A percentile compares a stretch with the other conserved stretches of the same genome.
phyloP scores from a whole-genome alignment of 1,140 invertebrate genomes.

The Adelges cooleyi region DNA sequence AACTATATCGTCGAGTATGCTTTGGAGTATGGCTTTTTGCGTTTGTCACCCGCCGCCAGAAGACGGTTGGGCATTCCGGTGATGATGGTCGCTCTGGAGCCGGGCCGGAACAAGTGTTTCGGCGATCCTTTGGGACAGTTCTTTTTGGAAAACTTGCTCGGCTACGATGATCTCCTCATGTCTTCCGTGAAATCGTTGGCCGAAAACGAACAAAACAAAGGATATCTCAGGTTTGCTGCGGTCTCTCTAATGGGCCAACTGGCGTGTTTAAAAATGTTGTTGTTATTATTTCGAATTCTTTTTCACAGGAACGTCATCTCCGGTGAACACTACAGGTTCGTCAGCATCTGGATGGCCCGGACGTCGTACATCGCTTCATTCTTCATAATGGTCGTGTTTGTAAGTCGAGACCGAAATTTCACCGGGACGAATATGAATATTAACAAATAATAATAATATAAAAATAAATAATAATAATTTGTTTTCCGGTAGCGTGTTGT shows the following conservation, averaged over 20 bases:
- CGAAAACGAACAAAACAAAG: slow-evolving; percentile 93
- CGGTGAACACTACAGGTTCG: slow-evolving; percentile 97
- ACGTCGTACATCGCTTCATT: slow-evolving; percentile 86
- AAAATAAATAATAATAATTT: slow-evolving; percentile 2
- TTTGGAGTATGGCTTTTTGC: slow-evolving; percentile 89
- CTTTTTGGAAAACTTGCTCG: slow-evolving; percentile 82
- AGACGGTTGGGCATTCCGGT: slow-evolving; percentile 83
- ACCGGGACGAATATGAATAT: too few relatives aligned
- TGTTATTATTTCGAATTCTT: too few relatives aligned
- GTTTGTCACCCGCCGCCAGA: slow-evolving; percentile 72
- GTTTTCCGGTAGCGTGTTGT: too few relatives aligned
- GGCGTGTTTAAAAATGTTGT: background rate
- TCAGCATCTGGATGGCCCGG: slow-evolving; percentile 90
- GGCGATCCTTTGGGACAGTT: slow-evolving; percentile 83
- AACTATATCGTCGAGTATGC: slow-evolving; percentile 97
- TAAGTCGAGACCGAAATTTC: slow-evolving; percentile 57
- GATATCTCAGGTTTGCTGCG: slow-evolving; percentile 69
- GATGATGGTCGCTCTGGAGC: slow-evolving; percentile 82
- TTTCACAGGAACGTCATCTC: slow-evolving; percentile 85
- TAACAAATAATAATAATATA: too few relatives aligned
- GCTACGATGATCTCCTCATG: slow-evolving; percentile 95
- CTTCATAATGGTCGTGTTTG: slow-evolving; percentile 96
- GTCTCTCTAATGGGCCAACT: background rate
- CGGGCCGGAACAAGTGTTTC: slow-evolving; percentile 78
- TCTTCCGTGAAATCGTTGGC: slow-evolving; percentile 88